Evolutionary conservation across 1,140 invertebrate genomes (phyloP).

Genomic region (Harlomillsia oculata): DNA sequence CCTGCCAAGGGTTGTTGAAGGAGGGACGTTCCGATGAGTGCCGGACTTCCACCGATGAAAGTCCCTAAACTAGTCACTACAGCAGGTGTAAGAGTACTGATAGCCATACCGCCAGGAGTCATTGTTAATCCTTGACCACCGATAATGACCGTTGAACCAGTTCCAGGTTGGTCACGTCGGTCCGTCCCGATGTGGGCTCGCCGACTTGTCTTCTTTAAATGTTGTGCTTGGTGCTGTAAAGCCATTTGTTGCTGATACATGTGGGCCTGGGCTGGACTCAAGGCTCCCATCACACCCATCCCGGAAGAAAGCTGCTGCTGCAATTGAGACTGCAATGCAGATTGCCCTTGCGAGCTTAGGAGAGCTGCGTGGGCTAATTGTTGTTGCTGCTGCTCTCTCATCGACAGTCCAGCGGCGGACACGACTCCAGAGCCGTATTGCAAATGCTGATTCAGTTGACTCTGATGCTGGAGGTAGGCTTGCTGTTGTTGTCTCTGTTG

Average conservation of each 20-base stretch:
- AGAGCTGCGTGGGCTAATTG: conserved; percentile 12
- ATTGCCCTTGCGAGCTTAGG: conserved; percentile 12
- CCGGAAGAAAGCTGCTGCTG: conserved; percentile 21
- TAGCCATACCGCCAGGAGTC: conserved; percentile 26
- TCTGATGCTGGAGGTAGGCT: conserved; percentile 17
- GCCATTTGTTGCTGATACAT: conserved; percentile 45
- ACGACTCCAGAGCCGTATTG: conserved; percentile 6
- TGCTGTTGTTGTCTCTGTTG: conserved; percentile 27
- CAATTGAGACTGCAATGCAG: conserved; percentile 22
- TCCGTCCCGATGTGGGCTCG: conserved; percentile 31
- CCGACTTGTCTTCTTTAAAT: conserved; percentile 43
- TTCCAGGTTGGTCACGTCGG: conserved; percentile 17
- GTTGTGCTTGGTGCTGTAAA: conserved; percentile 43
- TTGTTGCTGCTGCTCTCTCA: conserved; percentile 18
- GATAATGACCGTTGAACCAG: conserved; percentile 22
- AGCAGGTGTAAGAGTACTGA: conserved; percentile 32
- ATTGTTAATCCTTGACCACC: conserved; percentile 23
- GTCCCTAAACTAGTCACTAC: conserved; percentile 34
- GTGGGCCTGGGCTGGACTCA: conserved; percentile 41
- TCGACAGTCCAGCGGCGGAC: not conserved
- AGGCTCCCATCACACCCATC: conserved; percentile 23
- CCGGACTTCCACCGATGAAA: conserved; percentile 28
- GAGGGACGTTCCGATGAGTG: conserved; percentile 28
- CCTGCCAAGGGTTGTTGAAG: conserved; percentile 30
- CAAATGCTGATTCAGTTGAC: conserved; percentile 9